phyloP scores from a whole-genome alignment of 2,113 vertebrate species.

The Carassius auratus region DNA sequence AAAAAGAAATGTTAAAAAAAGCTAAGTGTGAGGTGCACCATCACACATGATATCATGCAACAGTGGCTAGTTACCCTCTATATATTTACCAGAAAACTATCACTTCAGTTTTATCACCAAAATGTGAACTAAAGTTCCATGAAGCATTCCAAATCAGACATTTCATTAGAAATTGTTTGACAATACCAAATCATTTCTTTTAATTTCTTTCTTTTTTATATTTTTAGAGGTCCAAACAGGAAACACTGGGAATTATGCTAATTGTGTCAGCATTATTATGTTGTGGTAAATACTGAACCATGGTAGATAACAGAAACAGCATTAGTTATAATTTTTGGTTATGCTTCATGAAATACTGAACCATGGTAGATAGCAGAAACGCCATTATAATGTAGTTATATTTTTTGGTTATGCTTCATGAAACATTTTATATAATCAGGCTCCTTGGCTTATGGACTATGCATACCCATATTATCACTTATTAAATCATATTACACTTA shows the following conservation, averaged over 20 bases:
- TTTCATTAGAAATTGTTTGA: neutral
- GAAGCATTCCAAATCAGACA: neutral
- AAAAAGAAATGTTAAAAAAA: no score
- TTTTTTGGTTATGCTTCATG: no score
- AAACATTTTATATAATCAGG: no score
- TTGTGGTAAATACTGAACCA: neutral
- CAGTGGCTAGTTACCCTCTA: neutral
- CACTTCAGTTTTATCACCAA: neutral
- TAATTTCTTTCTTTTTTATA: neutral
- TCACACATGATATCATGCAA: neutral
- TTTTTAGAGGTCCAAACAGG: neutral
- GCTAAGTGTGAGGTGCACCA: neutral
- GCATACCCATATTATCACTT: neutral
- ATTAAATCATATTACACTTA: conserved; percentile 9
- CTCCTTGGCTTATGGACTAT: neutral
- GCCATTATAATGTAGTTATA: neutral
- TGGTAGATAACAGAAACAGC: neutral
- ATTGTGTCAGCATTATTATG: neutral
- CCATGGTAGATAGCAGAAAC: neutral
- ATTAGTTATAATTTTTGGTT: no score
- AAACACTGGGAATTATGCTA: neutral
- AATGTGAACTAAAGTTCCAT: neutral
- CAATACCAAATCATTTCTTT: neutral
- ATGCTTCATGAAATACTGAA: no score
- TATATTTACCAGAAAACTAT: neutral